phyloP scores from a whole-genome alignment of 2,797 vertebrate genomes.

The Xerus rutilus region DNA sequence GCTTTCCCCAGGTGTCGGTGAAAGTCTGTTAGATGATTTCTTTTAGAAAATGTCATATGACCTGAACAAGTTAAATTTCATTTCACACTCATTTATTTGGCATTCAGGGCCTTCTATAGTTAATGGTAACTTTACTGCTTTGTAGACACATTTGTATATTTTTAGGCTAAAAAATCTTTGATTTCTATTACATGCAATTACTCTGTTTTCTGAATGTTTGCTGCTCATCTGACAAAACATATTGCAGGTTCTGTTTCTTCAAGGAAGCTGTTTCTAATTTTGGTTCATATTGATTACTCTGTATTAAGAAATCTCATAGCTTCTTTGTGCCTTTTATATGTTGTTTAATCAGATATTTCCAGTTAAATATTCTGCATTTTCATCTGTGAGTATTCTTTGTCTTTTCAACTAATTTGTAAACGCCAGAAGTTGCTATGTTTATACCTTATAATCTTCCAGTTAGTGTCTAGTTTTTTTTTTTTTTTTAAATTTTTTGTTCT shows the following conservation, averaged over 20 bases:
- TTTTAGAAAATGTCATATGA: background rate
- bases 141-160: slow-evolving; percentile 39
- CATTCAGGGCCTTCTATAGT: slow-evolving; percentile 17
- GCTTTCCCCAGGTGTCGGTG: background rate
- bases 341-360: slow-evolving; percentile 1
- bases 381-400: background rate
- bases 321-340: slow-evolving; percentile 60
- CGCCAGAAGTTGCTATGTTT: background rate
- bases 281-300: background rate
- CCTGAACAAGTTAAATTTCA: slow-evolving; percentile 31
- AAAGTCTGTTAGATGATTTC: slow-evolving; percentile 36
- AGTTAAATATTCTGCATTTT: slow-evolving; percentile 14
- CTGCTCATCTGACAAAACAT: slow-evolving; percentile 4
- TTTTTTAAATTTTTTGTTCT: too few species aligned
- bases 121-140: slow-evolving; percentile 1
- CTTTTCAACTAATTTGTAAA: slow-evolving; percentile 63
- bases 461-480: too few species aligned
- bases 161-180: slow-evolving; percentile 39
- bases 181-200: slow-evolving; percentile 1
- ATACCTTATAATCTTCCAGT: background rate
- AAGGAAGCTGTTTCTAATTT: slow-evolving; percentile 32
- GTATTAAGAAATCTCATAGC: slow-evolving; percentile 13
- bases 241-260: background rate
- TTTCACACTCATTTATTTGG: slow-evolving; percentile 31
- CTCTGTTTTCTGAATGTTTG: slow-evolving; percentile 37